Base-by-base conservation (phyloP, 2,888 invertebrate species). In the Clivina fossor region DNA sequence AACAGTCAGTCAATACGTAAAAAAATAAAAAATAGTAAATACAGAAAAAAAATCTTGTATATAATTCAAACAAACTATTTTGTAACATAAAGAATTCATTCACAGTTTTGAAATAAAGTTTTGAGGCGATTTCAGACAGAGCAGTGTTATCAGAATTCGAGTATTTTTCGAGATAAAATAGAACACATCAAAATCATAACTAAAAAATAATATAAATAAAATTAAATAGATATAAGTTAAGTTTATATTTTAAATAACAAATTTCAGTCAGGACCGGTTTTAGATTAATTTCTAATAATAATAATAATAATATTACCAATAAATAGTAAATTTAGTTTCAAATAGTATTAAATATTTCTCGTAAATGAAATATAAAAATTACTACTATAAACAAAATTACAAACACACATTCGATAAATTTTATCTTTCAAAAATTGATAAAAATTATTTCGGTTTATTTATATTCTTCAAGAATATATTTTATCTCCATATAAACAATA, bases 101-200 rank as follows among this genome's bases (percentile, higher is more conserved):
- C 49, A 49, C 49, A 13, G 18, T 9, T 9, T 32, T 26, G 49
- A 40, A 40, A 53, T 44, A 35, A 44, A 43, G 51, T 51, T 51
- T 51, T 51, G 53, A 44, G n/a, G 43, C 44, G 28, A n/a, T 37
- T 32, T 53, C 18, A 13, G 24, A 22, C 26, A 24, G 33, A n/a
- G n/a, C n/a, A n/a, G 22, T 53, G 33, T 51, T 53, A 53, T 53
- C 53, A 37, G 44, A 53, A 44, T 33, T 53, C 44, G 41, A 33
- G 35, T 41, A 53, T 53, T 53, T 53, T 53, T 53, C 26, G 35
- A 33, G 53, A 53, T 53, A 51, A 51, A 53, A 53, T 53, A 53
- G 43, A 53, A 53, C 44, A 51, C 33, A 51, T 35, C 33, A 24
- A 44, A n/a, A n/a, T n/a, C n/a, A 20, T 53, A 44, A 44, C 53